Evolutionary conservation across 2,797 vertebrate species (phyloP).

Genomic region (Sciurus carolinensis): DNA sequence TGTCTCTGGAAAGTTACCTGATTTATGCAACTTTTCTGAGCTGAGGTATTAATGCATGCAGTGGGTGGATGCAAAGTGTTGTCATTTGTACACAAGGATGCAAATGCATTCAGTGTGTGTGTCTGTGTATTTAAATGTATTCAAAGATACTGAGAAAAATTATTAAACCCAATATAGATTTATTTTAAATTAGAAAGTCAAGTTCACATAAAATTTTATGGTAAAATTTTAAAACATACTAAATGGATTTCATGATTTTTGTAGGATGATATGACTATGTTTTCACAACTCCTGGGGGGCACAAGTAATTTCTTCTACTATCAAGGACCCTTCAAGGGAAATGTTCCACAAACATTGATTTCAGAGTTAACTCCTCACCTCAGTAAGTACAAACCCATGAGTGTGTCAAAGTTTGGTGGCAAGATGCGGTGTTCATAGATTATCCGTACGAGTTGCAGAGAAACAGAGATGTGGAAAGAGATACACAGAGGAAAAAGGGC

Average conservation of each 20-base stretch:
- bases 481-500: neutral
- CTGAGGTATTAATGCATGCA: neutral
- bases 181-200: slow-evolving; percentile 9
- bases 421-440: neutral
- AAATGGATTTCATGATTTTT: neutral
- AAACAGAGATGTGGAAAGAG: neutral
- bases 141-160: neutral
- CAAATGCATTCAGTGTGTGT: neutral
- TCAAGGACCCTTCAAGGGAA: neutral
- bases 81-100: neutral
- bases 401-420: neutral
- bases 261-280: neutral
- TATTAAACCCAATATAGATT: neutral
- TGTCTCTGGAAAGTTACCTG: neutral
- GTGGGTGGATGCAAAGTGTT: neutral
- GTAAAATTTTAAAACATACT: neutral
- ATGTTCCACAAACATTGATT: neutral
- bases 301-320: neutral
- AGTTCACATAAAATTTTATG: neutral
- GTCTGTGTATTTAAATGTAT: neutral
- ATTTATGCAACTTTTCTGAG: neutral
- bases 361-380: neutral
- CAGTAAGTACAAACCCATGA: neutral
- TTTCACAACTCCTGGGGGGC: neutral
- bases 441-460: neutral